Evolutionary conservation across 2,797 vertebrate genomes (phyloP).

Genomic region (Rhabdomys pumilio): DNA sequence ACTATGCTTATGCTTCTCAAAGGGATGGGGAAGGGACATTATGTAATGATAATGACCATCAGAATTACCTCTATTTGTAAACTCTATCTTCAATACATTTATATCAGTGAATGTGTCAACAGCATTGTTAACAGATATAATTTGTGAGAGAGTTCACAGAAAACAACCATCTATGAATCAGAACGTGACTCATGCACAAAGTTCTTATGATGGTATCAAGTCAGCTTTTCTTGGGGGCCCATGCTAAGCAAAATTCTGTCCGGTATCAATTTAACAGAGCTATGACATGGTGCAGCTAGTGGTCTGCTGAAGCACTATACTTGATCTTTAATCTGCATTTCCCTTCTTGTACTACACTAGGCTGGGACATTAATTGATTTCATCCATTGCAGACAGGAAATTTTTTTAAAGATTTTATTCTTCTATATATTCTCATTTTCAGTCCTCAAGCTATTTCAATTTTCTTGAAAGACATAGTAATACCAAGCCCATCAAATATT

Average conservation of each 20-base stretch:
- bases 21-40: constrained; percentile 27
- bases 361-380: not conserved
- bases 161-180: not conserved
- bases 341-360: constrained; percentile 49
- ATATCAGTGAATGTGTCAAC: not conserved
- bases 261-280: not conserved
- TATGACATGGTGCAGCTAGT: not conserved
- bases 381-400: constrained; percentile 24
- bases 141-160: constrained; percentile 20
- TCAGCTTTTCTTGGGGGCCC: not conserved
- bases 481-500: not conserved
- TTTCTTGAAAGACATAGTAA: constrained; percentile 64
- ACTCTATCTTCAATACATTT: constrained; percentile 43
- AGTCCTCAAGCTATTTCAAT: constrained; percentile 44
- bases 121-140: not conserved
- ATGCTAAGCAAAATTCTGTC: not conserved
- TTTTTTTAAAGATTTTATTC: constrained; percentile 40
- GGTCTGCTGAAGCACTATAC: not conserved
- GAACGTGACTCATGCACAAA: not conserved
- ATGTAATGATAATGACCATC: constrained; percentile 29
- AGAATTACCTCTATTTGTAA: constrained; percentile 35
- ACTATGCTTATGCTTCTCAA: constrained; percentile 51
- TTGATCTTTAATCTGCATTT: constrained; percentile 50
- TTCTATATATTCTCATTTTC: constrained; percentile 62
- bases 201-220: not conserved